phyloP scores from a whole-genome alignment of 2,888 invertebrate genomes.

The Apomyelois bistriatella region DNA sequence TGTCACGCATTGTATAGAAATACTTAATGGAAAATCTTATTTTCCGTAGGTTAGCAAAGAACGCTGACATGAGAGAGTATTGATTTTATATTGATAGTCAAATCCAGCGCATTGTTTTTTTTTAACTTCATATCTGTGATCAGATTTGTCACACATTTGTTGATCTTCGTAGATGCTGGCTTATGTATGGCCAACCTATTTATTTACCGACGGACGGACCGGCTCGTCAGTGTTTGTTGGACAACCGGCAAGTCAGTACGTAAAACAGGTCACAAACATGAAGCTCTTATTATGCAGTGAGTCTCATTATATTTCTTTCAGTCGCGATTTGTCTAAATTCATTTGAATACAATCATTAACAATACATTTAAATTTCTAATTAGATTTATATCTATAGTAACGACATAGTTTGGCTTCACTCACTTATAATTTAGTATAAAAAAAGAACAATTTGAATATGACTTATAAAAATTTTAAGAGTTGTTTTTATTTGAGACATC shows the following conservation, averaged over 20 bases:
- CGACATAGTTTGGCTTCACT: neutral
- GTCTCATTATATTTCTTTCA: conserved; percentile 24
- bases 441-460: no score
- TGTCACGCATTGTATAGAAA: no score
- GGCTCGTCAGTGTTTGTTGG: conserved; percentile 1
- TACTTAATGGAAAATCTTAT: no score
- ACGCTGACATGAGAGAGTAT: no score
- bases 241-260: neutral
- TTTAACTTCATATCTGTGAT: neutral
- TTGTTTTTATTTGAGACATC: no score
- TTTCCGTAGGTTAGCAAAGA: no score
- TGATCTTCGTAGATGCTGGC: neutral
- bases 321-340: neutral
- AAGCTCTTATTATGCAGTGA: conserved; percentile 38
- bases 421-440: neutral
- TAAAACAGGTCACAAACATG: conserved; percentile 28
- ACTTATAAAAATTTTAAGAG: no score
- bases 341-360: neutral
- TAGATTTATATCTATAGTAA: neutral
- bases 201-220: neutral
- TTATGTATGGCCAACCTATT: neutral
- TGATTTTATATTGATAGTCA: neutral
- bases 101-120: neutral
- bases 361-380: neutral
- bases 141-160: neutral